phyloP scores from a whole-genome alignment of 2,888 invertebrate genomes.

The Bhutanitis thaidina region DNA sequence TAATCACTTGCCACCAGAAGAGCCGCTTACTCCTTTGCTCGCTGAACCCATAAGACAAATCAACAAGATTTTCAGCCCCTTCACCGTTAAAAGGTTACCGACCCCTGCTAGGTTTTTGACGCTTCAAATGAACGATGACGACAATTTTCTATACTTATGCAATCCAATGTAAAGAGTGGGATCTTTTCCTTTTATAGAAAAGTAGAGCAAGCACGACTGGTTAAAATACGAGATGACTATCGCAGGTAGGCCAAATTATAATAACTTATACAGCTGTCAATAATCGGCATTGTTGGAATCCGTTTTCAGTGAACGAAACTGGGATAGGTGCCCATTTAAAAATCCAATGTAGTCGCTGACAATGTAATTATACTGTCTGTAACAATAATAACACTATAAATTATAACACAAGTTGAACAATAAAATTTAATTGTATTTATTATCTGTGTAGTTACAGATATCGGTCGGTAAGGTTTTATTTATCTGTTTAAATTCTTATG shows the following conservation, averaged over 20 bases:
- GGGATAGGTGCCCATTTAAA: background rate
- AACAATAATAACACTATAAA: background rate
- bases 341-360: background rate
- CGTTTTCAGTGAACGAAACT: background rate
- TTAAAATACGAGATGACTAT: background rate
- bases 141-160: too few relatives aligned
- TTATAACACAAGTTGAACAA: background rate
- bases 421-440: constrained; percentile 1
- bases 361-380: background rate
- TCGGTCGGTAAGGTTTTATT: constrained; percentile 1
- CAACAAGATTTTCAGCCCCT: too few relatives aligned
- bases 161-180: too few relatives aligned
- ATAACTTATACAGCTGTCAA: background rate
- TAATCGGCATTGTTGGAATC: background rate
- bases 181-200: too few relatives aligned
- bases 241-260: background rate
- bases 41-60: too few relatives aligned
- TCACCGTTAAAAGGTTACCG: too few relatives aligned
- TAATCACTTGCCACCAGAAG: too few relatives aligned
- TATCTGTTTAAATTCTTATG: background rate
- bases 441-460: constrained; percentile 3
- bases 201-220: background rate
- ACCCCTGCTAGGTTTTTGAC: too few relatives aligned
- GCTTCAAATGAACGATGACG: too few relatives aligned
- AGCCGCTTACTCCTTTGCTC: too few relatives aligned